A percentile compares a stretch with the other conserved stretches of the same genome.
These are phyloP conservation scores for Apomyelois bistriatella DNA, from an alignment of 2,888 invertebrate genomes.

Conservation along the genomic window DNA sequence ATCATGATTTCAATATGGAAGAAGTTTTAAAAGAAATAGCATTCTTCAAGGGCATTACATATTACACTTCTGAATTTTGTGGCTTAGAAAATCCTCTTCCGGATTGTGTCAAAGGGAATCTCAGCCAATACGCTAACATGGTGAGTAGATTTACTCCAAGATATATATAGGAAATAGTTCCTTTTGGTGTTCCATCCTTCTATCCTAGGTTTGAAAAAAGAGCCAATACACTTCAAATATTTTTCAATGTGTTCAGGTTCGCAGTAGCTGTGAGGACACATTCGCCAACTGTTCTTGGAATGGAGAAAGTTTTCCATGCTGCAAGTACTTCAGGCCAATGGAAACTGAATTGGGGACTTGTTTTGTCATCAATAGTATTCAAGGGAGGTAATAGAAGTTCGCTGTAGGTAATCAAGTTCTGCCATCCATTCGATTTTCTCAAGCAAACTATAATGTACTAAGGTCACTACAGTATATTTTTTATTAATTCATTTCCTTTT, in stretches of 20 bases:
- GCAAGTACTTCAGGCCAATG: slow-evolving; percentile 81
- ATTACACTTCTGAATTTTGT: slow-evolving; percentile 84
- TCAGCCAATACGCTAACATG: slow-evolving; percentile 79
- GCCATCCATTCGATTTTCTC: too few relatives aligned
- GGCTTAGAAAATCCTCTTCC: slow-evolving; percentile 72
- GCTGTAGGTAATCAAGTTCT: too few relatives aligned
- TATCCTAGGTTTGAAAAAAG: background rate
- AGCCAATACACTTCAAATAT: background rate
- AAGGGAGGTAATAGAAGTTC: slow-evolving; percentile 80
- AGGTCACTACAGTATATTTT: too few relatives aligned
- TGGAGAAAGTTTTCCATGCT: slow-evolving; percentile 80
- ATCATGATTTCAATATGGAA: slow-evolving; percentile 86
- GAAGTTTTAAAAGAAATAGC: slow-evolving; percentile 86
- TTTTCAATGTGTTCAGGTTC: slow-evolving; percentile 48
- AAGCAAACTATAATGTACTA: too few relatives aligned
- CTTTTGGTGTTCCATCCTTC: background rate
- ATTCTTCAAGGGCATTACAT: slow-evolving; percentile 85
- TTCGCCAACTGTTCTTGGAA: slow-evolving; percentile 83
- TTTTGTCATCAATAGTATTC: slow-evolving; percentile 83
- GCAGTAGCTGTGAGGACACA: slow-evolving; percentile 79
- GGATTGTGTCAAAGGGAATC: slow-evolving; percentile 80
- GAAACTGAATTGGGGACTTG: slow-evolving; percentile 85
- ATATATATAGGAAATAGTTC: background rate
- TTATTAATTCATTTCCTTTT: too few relatives aligned
- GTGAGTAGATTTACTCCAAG: slow-evolving; percentile 40